Evolutionary conservation across 2,888 invertebrate genomes (phyloP).

Genomic region (Ryuthela nishihirai): DNA sequence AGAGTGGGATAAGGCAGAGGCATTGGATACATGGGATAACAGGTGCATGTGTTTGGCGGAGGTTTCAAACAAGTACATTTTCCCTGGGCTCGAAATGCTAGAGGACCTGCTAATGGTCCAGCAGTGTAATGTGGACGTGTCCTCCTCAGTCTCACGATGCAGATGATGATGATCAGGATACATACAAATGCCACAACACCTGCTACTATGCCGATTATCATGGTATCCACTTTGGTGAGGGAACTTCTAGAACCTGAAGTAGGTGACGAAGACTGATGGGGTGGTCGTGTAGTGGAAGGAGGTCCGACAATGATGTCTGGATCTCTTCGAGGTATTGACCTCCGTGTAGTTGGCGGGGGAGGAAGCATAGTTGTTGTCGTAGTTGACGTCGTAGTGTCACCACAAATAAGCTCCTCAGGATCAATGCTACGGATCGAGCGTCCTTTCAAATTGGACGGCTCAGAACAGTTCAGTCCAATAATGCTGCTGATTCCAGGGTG

Average conservation of each 20-base stretch:
- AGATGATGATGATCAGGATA: constrained; percentile 77
- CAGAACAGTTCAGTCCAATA: constrained; percentile 61
- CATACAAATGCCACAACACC: constrained; percentile 88
- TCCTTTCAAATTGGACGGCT: constrained; percentile 67
- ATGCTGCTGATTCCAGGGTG: constrained; percentile 7
- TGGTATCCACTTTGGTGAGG: constrained; percentile 78
- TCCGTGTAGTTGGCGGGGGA: constrained; percentile 50
- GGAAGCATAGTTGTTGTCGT: constrained; percentile 31
- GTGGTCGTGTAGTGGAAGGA: constrained; percentile 31
- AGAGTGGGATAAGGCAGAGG: constrained; percentile 43
- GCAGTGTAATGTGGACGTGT: constrained; percentile 60
- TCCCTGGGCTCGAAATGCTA: constrained; percentile 45
- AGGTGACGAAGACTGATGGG: constrained; percentile 12
- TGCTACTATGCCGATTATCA: constrained; percentile 93
- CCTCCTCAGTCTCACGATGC: constrained; percentile 68
- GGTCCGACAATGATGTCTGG: constrained; percentile 71
- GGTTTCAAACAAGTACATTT: constrained; percentile 58
- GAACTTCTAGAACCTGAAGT: constrained; percentile 22
- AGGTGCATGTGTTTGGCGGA: constrained; percentile 43
- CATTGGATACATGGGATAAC: constrained; percentile 50
- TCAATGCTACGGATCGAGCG: constrained; percentile 68
- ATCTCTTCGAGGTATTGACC: constrained; percentile 58
- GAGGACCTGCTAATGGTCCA: constrained; percentile 59
- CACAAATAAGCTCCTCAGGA: constrained; percentile 78
- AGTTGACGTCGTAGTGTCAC: constrained; percentile 49